Base-by-base conservation (phyloP, 2,797 vertebrate species). In the Paedocypris micromegethes region DNA sequence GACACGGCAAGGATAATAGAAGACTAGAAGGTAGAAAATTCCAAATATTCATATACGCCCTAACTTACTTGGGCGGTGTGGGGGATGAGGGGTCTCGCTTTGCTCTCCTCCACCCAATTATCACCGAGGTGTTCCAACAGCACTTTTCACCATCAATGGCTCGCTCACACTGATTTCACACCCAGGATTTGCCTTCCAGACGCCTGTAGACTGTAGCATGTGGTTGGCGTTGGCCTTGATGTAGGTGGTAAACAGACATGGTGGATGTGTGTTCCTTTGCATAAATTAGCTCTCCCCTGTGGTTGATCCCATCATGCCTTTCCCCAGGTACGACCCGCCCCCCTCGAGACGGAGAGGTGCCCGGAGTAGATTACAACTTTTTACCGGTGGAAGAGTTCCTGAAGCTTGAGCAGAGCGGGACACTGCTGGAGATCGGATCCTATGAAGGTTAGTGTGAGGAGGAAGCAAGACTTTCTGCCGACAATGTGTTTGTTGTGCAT, bases 351-450 rank as follows among this genome's bases (percentile, higher is more conserved):
- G 94, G 93, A 89, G 97, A 99, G 88, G 93, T 96, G 79, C 86
- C 94, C 75, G 97, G 95, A 57, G 92, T 98, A 83, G 96, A 99
- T 85, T 99, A 99, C 82, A 93, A 92, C 81, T 99, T 99, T 85
- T 90, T 99, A 78, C 93, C 92, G 58, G 93, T 96, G 75, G 88
- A 94, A 74, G 91, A 98, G 42, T 99, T 99, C 81, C 82, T 92
- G 79, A 89, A 95, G 75, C 92, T 98, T 67, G 94, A 99, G 81
- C 84, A 91, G 81, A 96, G 92, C 53, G 96, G 96, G 54, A 98
- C 94, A 50, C 90, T 99, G 72, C 88, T 99, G 81, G 97, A 99
- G 88, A 92, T 96, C 4, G 97, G 97, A 86, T 94, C 97, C 52
- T 99, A 97, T 78, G 97, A 99, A 86, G 96, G 97, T 99, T 23